Evolutionary conservation across 2,113 vertebrate genomes (phyloP).

Genomic region (Prunella fulvescens): DNA sequence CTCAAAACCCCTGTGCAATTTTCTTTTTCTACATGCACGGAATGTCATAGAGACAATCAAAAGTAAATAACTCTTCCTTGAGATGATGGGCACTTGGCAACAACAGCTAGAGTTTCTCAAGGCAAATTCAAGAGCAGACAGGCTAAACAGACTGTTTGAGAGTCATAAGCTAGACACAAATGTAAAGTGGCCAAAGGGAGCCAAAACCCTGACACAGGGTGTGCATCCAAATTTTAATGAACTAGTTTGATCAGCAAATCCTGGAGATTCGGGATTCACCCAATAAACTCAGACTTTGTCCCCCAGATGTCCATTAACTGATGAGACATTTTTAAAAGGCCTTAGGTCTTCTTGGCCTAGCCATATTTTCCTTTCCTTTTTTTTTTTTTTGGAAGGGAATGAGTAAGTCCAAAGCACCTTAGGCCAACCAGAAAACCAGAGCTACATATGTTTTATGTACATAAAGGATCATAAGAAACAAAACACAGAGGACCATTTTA

Average conservation of each 20-base stretch:
- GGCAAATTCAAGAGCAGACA: background rate
- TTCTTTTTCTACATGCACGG: background rate
- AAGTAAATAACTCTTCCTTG: background rate
- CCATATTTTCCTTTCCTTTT: background rate
- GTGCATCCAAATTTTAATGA: background rate
- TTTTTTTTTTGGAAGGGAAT: background rate
- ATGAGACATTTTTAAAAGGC: background rate
- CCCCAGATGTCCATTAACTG: background rate
- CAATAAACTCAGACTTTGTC: background rate
- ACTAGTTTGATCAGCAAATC: background rate
- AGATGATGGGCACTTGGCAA: slow-evolving; percentile 4
- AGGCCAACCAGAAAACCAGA: background rate
- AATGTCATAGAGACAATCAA: background rate
- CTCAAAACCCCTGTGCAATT: background rate
- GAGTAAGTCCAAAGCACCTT: background rate
- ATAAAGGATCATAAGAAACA: background rate
- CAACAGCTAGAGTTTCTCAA: background rate
- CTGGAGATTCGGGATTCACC: background rate
- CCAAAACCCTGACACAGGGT: background rate
- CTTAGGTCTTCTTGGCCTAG: background rate
- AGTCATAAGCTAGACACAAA: background rate
- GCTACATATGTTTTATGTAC: background rate
- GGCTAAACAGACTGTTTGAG: background rate
- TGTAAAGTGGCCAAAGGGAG: background rate
- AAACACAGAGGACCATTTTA: background rate